Conservation (phyloP, 2,113 vertebrate species). For the Prochilodus magdalenae region DNA sequence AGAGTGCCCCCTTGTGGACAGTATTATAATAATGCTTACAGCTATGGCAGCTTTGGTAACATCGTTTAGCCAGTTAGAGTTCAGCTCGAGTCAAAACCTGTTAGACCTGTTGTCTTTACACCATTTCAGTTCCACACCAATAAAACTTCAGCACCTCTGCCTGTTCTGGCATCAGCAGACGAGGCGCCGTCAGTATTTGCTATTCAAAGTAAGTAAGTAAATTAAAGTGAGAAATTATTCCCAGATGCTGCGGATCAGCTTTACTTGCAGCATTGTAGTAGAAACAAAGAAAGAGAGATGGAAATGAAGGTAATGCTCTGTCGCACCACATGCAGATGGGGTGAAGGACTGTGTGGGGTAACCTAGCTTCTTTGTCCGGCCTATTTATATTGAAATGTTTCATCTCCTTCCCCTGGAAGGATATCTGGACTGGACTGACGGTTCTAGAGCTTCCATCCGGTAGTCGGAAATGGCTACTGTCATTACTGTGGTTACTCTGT, state of each 20-base stretch:
- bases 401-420: background rate
- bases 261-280: background rate
- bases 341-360: background rate
- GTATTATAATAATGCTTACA: background rate
- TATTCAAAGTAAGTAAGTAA: background rate
- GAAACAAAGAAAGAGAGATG: background rate
- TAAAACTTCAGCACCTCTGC: too few species aligned
- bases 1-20: constrained; percentile 25
- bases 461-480: background rate
- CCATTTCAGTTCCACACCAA: too few species aligned
- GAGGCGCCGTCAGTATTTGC: background rate
- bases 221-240: background rate
- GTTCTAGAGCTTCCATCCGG: background rate
- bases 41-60: too few species aligned
- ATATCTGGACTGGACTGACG: background rate
- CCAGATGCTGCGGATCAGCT: background rate
- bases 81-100: background rate
- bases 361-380: background rate
- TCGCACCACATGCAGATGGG: background rate
- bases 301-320: background rate
- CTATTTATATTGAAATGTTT: background rate
- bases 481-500: background rate
- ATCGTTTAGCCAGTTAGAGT: background rate
- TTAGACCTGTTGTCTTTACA: too few species aligned
- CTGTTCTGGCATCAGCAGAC: too few species aligned